Evolutionary conservation across 30 jellyfish, hydroid and myxozoan species (phyloP).

Genomic region (Aurelia sp.): DNA sequence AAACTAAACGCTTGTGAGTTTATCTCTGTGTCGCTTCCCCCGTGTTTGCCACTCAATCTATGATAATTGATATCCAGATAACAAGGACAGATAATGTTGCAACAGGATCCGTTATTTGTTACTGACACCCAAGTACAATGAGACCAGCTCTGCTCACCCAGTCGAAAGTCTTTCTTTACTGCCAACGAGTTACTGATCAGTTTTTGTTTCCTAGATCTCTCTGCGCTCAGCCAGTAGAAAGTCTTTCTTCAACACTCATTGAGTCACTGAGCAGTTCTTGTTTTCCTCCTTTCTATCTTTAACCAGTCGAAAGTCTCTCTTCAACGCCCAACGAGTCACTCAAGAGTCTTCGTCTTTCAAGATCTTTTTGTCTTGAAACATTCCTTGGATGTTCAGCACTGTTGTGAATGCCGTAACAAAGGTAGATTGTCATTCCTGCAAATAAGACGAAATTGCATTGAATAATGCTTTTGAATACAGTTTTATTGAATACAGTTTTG

Average conservation of each 20-base stretch:
- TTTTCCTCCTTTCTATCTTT: too few species aligned
- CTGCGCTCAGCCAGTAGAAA: too few species aligned
- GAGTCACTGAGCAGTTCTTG: slow-evolving; percentile 4
- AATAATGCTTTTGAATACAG: too few species aligned
- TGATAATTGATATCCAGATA: too few species aligned
- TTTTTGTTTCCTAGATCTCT: background rate
- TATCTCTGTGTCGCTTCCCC: too few species aligned
- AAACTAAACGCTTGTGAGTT: too few species aligned
- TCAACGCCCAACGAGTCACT: slow-evolving; percentile 47
- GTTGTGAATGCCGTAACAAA: slow-evolving; percentile 93
- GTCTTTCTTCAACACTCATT: too few species aligned
- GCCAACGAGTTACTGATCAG: background rate
- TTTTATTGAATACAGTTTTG: too few species aligned
- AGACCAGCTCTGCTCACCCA: background rate
- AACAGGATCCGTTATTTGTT: too few species aligned
- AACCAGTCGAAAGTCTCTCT: slow-evolving; percentile 36
- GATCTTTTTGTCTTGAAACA: slow-evolving; percentile 16
- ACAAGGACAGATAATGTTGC: too few species aligned
- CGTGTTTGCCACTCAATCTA: too few species aligned
- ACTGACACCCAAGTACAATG: too few species aligned
- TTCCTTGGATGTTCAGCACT: slow-evolving; percentile 86
- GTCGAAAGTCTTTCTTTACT: background rate
- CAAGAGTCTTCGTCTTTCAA: slow-evolving; percentile 22
- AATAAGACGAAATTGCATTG: background rate
- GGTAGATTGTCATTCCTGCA: slow-evolving; percentile 91